Evolutionary conservation across 2,797 vertebrate genomes (phyloP).

Genomic region (Parambassis ranga): DNA sequence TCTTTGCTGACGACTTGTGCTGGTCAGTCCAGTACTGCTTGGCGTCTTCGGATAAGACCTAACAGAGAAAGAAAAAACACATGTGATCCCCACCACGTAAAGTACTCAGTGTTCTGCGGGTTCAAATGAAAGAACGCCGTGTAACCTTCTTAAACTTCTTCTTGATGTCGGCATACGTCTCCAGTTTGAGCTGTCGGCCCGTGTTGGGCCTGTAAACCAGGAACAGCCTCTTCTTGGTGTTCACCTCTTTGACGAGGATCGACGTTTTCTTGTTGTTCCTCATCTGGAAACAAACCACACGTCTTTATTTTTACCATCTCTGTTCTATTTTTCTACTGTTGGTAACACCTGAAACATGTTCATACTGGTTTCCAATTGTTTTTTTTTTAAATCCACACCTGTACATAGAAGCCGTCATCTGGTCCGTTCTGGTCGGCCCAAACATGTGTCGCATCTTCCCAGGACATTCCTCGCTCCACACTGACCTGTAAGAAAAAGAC

Average conservation of each 20-base stretch:
- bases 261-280: constrained; percentile 98
- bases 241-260: constrained; percentile 95
- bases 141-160: constrained; percentile 98
- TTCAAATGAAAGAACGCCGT: not conserved
- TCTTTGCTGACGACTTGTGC: constrained; percentile 90
- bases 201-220: constrained; percentile 97
- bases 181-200: constrained; percentile 94
- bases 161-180: constrained; percentile 91
- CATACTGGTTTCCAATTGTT: too few species aligned
- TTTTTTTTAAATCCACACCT: too few species aligned
- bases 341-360: too few species aligned
- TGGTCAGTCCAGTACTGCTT: constrained; percentile 94
- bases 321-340: too few species aligned
- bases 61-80: not conserved
- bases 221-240: constrained; percentile 95
- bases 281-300: constrained; percentile 81
- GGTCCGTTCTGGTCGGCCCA: constrained; percentile 95
- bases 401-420: constrained; percentile 97
- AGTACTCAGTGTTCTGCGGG: accelerated
- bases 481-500: constrained; percentile 82
- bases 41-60: constrained; percentile 95
- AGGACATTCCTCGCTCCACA: constrained; percentile 98
- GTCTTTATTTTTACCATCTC: too few species aligned
- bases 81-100: not conserved
- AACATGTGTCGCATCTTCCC: constrained; percentile 95